Evolutionary conservation across 2,888 invertebrate genomes (phyloP), one percentile per base, ranked within the genome.

Genomic region (Drosophila kanekoi): DNA sequence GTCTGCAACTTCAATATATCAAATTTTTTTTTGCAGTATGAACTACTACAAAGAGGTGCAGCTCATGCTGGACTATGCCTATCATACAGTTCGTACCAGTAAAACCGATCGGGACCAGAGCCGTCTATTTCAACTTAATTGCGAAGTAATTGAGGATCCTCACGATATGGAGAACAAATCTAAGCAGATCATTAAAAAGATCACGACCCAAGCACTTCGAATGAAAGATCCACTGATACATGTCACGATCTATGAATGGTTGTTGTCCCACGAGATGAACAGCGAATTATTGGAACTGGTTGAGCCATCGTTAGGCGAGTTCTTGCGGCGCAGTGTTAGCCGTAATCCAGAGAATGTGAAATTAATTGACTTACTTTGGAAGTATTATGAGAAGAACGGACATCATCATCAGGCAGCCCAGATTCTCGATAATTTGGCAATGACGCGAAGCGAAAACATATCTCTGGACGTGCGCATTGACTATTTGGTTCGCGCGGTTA

Each of bases 401-500:
- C 97, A 98, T 91, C 99, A 98, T 90, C 95, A 96, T 1, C 96
- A 97, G 10, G 99, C 99, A 1, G 98, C 99, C 0, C 95, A 96
- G 87, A 97, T 99, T 75, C 93, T 99, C 2, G 96, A 97, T 77
- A 96, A 96, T 83, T 94, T 99, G 66, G 98, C 99, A 4, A 89
- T 89, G 61, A 90, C 91, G 2, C 93, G 78, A 87, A 97, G 97
- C 11, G 94, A 95, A 16, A 95, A 95, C 51, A 94, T 98, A 60
- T 94, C 94, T 1, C 93, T 99, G 43, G 93, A 95, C 23, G 95
- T 97, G 91, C 95, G 99, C 73, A 95, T 98, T 79, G 96, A 97
- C 85, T 98, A 98, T 93, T 93, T 99, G 88, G 97, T 98, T 0
- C 94, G 98, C 80, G 98, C 99, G 38, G 96, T 98, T 71, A 97